Percentiles rank a stretch among this genome's conserved stretches.
Evolutionary conservation across 30 jellyfish, hydroid and myxozoan species (phyloP).

Genomic region (Phacellophora camtschatica): DNA sequence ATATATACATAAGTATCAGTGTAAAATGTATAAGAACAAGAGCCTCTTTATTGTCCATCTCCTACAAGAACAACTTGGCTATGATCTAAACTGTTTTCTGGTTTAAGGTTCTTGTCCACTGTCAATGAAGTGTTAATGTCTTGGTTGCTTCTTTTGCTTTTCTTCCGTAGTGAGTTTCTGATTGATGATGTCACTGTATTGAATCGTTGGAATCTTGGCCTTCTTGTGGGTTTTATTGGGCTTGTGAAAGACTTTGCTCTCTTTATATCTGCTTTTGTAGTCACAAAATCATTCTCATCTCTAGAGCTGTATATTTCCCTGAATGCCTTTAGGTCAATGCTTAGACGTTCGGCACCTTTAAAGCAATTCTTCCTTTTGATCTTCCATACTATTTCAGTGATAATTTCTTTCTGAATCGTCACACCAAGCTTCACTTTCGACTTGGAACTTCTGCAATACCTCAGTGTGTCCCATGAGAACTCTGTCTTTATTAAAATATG

Average conservation of each 20-base stretch:
- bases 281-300: conserved; percentile 54
- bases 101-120: not conserved
- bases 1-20: too few relatives aligned
- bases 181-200: conserved; percentile 42
- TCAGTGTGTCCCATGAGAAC: conserved; percentile 45
- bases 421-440: conserved; percentile 59
- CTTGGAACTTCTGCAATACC: conserved; percentile 21
- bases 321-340: conserved; percentile 47
- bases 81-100: conserved; percentile 8
- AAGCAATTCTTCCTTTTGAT: conserved; percentile 39
- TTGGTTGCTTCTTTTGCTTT: not conserved
- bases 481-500: conserved; percentile 12
- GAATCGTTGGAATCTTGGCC: conserved; percentile 29
- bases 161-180: conserved; percentile 44
- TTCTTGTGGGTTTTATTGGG: not conserved
- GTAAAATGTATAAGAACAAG: too few relatives aligned
- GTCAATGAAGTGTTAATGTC: not conserved
- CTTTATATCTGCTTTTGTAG: conserved; percentile 29
- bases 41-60: too few relatives aligned
- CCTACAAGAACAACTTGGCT: conserved; percentile 37
- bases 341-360: conserved; percentile 51
- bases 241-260: conserved; percentile 32
- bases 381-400: conserved; percentile 32
- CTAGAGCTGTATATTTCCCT: conserved; percentile 45
- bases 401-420: conserved; percentile 16